Conservation (phyloP, 2,888 invertebrate genomes). For the Masnerella sp. region DNA sequence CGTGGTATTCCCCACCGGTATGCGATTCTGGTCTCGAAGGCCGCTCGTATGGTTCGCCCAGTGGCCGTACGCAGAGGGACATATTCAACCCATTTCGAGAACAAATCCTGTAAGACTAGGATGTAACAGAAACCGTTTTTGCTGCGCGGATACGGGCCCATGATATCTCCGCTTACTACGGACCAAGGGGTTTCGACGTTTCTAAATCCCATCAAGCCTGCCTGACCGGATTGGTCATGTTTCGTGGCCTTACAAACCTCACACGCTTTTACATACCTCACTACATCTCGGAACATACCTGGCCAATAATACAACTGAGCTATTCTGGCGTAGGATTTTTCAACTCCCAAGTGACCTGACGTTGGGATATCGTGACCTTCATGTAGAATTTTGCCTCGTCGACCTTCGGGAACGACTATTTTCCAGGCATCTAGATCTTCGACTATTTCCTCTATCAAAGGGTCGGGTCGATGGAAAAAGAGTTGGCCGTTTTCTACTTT, state of each 20-base stretch:
- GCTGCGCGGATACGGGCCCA: constrained; percentile 60
- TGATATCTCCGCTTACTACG: constrained; percentile 56
- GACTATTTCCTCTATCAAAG: background rate
- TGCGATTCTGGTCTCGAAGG: background rate
- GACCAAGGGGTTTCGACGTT: constrained; percentile 47
- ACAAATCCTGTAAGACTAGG: background rate
- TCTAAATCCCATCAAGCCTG: constrained; percentile 56
- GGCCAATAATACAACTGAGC: constrained; percentile 4
- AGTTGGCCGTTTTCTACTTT: background rate
- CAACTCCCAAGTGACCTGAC: constrained; percentile 5
- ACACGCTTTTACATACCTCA: background rate
- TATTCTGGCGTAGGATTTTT: background rate
- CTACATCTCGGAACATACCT: background rate
- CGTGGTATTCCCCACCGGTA: background rate
- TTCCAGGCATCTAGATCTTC: constrained; percentile 24
- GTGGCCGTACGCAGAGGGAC: background rate
- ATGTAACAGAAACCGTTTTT: background rate
- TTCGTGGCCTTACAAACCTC: background rate
- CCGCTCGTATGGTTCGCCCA: background rate
- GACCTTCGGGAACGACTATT: background rate
- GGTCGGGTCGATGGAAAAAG: background rate
- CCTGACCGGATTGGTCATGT: background rate
- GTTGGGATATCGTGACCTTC: constrained; percentile 6
- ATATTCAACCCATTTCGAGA: background rate
- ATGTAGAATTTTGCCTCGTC: background rate